A percentile compares a stretch with the other conserved stretches of the same genome.
Conservation (phyloP, 2,888 invertebrate species). For the Phyllotreta cruciferae region DNA sequence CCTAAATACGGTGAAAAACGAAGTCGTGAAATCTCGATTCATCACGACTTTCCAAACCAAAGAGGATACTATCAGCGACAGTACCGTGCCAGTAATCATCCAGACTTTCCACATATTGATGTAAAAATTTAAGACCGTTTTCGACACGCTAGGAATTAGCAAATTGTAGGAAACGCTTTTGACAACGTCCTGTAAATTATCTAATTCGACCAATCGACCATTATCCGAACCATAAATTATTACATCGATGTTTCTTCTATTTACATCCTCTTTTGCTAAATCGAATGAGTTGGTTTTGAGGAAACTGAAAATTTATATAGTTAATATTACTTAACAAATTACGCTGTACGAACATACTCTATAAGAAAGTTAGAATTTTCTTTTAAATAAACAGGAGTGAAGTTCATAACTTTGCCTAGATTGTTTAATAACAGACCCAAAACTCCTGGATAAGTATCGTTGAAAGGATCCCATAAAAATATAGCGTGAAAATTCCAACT, state of each 20-base stretch:
- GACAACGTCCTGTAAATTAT: slow-evolving; percentile 8
- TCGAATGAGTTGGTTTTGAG: slow-evolving; percentile 16
- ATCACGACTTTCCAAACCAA: neutral
- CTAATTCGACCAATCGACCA: neutral
- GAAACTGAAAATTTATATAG: slow-evolving; percentile 9
- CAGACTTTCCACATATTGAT: slow-evolving; percentile 1
- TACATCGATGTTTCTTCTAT: slow-evolving; percentile 18
- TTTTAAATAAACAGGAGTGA: slow-evolving; percentile 10
- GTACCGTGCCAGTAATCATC: neutral
- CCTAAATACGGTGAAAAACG: slow-evolving; percentile 6
- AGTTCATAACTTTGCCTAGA: slow-evolving; percentile 10
- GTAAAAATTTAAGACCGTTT: neutral
- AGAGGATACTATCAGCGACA: neutral
- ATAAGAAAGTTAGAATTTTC: slow-evolving; percentile 22
- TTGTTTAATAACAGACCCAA: slow-evolving; percentile 5
- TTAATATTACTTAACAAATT: neutral
- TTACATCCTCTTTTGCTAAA: slow-evolving; percentile 11
- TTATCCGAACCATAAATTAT: slow-evolving; percentile 21
- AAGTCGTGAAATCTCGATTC: neutral
- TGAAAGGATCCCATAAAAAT: slow-evolving; percentile 24
- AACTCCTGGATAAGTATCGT: slow-evolving; percentile 20
- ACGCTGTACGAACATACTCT: slow-evolving; percentile 8
- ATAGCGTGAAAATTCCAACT: slow-evolving; percentile 22
- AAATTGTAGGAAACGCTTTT: slow-evolving; percentile 16
- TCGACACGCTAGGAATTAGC: neutral